phyloP scores from a whole-genome alignment of 2,797 vertebrate species.

The Diglossa cyanea region DNA sequence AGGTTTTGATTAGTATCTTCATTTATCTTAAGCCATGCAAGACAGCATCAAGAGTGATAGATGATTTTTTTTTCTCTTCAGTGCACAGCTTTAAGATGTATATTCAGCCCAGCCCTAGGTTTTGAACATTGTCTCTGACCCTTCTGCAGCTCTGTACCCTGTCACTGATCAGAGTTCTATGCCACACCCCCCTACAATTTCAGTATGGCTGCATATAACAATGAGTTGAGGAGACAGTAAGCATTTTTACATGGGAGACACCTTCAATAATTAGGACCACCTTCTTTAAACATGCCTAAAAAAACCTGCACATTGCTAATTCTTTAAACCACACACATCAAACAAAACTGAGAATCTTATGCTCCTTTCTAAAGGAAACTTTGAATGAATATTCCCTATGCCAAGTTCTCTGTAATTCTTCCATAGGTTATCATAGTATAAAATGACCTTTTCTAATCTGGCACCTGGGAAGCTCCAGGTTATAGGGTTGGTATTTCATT shows the following conservation, averaged over 20 bases:
- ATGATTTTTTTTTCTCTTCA: background rate
- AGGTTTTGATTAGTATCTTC: background rate
- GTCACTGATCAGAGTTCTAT: background rate
- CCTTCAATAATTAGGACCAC: background rate
- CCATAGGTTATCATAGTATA: background rate
- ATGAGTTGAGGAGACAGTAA: background rate
- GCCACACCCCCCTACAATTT: rapidly evolving
- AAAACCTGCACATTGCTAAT: background rate
- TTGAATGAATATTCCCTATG: background rate
- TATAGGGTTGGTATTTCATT: background rate
- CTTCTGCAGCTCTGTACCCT: background rate
- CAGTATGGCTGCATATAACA: background rate
- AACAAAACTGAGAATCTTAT: background rate
- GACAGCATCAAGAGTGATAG: background rate
- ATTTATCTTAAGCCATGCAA: background rate
- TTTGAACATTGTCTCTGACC: background rate
- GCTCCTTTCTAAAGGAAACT: background rate
- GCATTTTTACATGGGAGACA: background rate
- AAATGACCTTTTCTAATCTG: background rate
- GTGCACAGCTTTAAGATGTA: background rate
- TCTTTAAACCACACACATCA: background rate
- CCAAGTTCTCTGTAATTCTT: background rate
- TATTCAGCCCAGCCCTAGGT: background rate
- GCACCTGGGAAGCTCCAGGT: background rate
- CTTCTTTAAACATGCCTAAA: background rate